Evolutionary conservation across 2,113 vertebrate species (phyloP), one percentile per base, ranked within the genome.

Genomic region (Callorhinus ursinus): DNA sequence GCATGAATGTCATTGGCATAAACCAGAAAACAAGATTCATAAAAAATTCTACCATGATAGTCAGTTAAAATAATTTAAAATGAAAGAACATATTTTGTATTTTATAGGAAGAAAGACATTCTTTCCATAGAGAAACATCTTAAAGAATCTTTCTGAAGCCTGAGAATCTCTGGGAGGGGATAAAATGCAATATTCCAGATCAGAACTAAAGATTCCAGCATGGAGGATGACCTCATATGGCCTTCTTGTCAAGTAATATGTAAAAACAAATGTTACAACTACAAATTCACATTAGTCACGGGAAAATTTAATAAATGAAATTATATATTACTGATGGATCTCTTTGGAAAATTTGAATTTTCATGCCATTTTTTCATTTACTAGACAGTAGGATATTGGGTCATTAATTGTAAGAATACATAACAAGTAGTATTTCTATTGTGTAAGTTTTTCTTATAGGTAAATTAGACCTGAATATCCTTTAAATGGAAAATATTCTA

Each of bases 281-380:
- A 71, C n/a, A 36, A 92, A 83, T 61, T 74, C 82, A 88, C 55
- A 80, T 39, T 80, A 80, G 88, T 86, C 28, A 67, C 26, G 42
- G n/a, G 13, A n/a, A 71, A 95, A 12, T 55, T 88, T 91, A 81
- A 81, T n/a, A 95, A 79, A 76, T 81, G 28, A 76, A 96, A 87
- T 80, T 76, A 39, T 15, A 84, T 13, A 49, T 92, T 91, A 76
- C 33, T 85, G 39, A 69, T 85, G 4, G 22, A 69, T 84, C 31
- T 71, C 51, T 94, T 69, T 88, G 12, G 42, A 69, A 92, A 93
- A n/a, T 7, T 83, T 88, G 55, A 9, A 46, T 82, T 88, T 88
- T 42, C 33, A 42, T 69, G 42, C 26, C 3, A 46, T 22, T 61
- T 88, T 90, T 79, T 59, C 31, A 88, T 63, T 77, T 74, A 76